Conservation (phyloP, 2,888 invertebrate genomes). For the Aleiodes testaceus region DNA sequence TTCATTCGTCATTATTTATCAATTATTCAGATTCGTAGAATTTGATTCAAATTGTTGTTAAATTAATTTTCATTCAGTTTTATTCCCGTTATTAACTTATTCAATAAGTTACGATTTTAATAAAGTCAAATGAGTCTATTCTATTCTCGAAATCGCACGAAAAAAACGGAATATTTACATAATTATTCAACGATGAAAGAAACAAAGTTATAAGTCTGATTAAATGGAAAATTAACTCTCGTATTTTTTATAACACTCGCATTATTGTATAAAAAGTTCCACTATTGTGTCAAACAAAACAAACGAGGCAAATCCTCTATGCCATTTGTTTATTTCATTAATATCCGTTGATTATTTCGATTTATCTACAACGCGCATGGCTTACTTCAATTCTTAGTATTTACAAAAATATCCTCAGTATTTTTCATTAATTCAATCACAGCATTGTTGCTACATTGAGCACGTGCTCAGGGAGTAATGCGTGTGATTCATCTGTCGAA, state of each 20-base stretch:
- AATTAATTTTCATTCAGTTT: too few relatives aligned
- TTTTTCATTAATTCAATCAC: neutral
- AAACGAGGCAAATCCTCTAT: conserved; percentile 4
- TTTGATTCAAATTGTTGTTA: too few relatives aligned
- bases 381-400: neutral
- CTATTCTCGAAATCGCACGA: too few relatives aligned
- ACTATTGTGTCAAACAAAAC: conserved; percentile 16
- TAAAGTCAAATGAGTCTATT: too few relatives aligned
- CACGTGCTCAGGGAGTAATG: neutral
- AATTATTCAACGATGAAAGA: too few relatives aligned
- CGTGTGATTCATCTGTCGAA: neutral
- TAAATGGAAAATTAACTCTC: conserved; percentile 3
- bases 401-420: conserved; percentile 27
- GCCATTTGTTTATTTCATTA: neutral
- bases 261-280: conserved; percentile 19
- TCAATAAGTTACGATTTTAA: too few relatives aligned
- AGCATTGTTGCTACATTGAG: conserved; percentile 8
- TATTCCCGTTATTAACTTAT: too few relatives aligned
- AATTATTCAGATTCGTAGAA: neutral
- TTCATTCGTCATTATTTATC: neutral
- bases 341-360: neutral
- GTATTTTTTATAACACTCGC: neutral
- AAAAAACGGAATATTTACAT: too few relatives aligned
- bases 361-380: conserved; percentile 12
- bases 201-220: neutral